These are phyloP conservation scores for Eristalis arbustorum DNA, from an alignment of 2,888 invertebrate species.

Conservation along the genomic window DNA sequence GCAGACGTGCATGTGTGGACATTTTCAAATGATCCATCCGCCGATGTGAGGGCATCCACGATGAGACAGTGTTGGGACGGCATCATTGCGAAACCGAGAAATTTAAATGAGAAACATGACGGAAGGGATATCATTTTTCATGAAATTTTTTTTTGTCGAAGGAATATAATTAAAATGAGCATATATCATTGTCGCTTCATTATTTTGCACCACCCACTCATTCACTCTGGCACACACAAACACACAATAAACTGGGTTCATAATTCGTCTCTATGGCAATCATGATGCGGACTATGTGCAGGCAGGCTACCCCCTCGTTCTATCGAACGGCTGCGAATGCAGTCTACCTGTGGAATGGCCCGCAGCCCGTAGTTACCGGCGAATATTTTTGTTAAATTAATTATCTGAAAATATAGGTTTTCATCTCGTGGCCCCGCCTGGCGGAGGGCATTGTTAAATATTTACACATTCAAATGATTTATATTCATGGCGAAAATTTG, in stretches of 20 bases:
- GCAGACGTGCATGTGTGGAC: conserved; percentile 35
- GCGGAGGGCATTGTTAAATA: conserved; percentile 24
- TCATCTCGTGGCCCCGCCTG: no score
- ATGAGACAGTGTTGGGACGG: neutral
- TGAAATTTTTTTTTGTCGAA: conserved; percentile 44
- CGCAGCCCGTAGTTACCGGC: conserved; percentile 28
- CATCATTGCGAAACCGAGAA: conserved; percentile 40
- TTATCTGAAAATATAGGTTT: conserved; percentile 29
- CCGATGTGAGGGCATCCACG: neutral
- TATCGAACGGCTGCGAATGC: neutral
- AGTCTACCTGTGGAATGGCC: conserved; percentile 48
- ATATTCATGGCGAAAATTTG: neutral
- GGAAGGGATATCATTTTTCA: conserved; percentile 43
- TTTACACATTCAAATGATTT: conserved; percentile 2
- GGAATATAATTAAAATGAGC: conserved; percentile 70
- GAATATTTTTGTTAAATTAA: conserved; percentile 56
- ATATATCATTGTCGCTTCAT: conserved; percentile 68
- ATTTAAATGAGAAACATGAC: conserved; percentile 57
- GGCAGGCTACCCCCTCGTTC: neutral
- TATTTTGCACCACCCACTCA: neutral
- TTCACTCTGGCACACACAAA: neutral
- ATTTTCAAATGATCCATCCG: conserved; percentile 58
- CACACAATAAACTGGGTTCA: conserved; percentile 48
- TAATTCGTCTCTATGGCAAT: conserved; percentile 55
- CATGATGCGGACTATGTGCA: neutral